Conservation (phyloP, 2,888 invertebrate species). For the Periphyllus acericola region DNA sequence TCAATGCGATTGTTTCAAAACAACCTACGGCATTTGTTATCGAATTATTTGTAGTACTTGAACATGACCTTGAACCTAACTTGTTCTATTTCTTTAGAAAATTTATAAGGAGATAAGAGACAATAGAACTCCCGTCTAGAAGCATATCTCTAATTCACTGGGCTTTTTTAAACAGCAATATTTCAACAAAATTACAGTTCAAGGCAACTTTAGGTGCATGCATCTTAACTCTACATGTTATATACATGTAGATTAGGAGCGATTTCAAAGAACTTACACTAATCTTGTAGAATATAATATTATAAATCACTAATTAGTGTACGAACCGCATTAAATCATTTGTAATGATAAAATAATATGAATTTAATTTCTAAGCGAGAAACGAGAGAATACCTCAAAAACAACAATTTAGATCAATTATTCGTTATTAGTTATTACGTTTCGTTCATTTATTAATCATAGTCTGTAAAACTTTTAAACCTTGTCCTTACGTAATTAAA, state of each 20-base stretch:
- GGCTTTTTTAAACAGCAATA: background rate
- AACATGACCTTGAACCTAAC: slow-evolving; percentile 34
- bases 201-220: slow-evolving; percentile 7
- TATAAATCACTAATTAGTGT: too few species aligned
- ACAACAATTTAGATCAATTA: too few species aligned
- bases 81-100: slow-evolving; percentile 38
- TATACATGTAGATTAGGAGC: background rate
- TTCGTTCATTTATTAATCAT: too few species aligned
- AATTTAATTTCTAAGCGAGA: too few species aligned
- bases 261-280: background rate
- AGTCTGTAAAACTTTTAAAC: too few species aligned
- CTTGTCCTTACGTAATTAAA: too few species aligned
- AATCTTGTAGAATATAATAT: background rate
- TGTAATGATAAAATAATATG: too few species aligned
- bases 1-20: slow-evolving; percentile 1
- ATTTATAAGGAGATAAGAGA: slow-evolving; percentile 16
- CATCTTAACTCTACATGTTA: background rate
- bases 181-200: slow-evolving; percentile 49
- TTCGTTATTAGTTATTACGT: too few species aligned
- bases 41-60: slow-evolving; percentile 23
- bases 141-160: slow-evolving; percentile 2
- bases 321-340: too few species aligned
- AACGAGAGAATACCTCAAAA: too few species aligned
- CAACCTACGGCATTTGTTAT: background rate
- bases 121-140: slow-evolving; percentile 4